These are phyloP conservation scores for Solen grandis DNA, from an alignment of 1,140 invertebrate genomes.

Conservation along the genomic window DNA sequence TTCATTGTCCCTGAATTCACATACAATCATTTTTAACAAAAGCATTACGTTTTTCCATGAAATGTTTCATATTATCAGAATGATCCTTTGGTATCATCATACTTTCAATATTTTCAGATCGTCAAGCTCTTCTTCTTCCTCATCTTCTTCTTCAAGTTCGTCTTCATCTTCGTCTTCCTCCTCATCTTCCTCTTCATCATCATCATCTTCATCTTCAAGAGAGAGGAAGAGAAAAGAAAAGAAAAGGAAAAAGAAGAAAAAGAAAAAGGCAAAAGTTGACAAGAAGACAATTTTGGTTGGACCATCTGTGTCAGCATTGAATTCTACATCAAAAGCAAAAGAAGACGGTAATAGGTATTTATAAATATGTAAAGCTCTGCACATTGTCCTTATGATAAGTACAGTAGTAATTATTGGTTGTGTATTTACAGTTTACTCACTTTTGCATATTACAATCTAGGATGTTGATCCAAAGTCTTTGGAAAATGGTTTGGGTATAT, in stretches of 20 bases:
- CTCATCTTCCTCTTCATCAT: slow-evolving; percentile 42
- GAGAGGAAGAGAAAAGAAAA: slow-evolving; percentile 28
- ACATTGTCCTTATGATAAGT: not conserved
- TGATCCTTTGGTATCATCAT: no score
- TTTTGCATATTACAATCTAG: not conserved
- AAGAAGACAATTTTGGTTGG: not conserved
- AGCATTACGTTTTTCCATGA: no score
- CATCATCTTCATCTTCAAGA: slow-evolving; percentile 54
- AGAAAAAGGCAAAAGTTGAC: slow-evolving; percentile 17
- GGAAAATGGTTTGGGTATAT: not conserved
- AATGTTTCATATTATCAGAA: no score
- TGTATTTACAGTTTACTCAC: not conserved
- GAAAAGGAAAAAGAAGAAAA: slow-evolving; percentile 40
- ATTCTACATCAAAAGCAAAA: not conserved
- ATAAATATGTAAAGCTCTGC: not conserved
- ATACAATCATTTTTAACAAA: no score
- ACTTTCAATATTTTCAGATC: no score
- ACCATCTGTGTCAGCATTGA: not conserved
- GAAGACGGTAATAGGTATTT: slow-evolving; percentile 44
- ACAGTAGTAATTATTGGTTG: not conserved
- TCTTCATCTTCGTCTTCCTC: slow-evolving; percentile 23
- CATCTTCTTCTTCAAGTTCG: slow-evolving; percentile 8
- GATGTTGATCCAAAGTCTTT: not conserved
- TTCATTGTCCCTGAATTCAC: no score
- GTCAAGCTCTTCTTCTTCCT: slow-evolving; percentile 27